Base-by-base conservation (phyloP, 35 echinoderm and acorn worm genomes). In the Ophiothrix spiculata region DNA sequence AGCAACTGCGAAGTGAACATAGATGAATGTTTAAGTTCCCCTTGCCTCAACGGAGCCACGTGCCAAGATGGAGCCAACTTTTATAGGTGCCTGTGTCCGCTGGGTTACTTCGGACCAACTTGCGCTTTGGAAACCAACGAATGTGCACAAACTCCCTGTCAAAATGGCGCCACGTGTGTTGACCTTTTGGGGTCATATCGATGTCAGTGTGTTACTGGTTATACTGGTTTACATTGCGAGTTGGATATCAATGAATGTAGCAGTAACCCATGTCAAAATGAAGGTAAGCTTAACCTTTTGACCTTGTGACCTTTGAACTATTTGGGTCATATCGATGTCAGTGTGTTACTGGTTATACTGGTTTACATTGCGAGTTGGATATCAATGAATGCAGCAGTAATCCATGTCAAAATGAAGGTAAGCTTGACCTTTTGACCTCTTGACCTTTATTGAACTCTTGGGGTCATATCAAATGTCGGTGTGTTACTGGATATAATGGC, bases 401-500 rank as follows among this genome's bases (percentile, higher is more conserved):
- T 15, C 86, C 81, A 15, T 93, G 91, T 86, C 15, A 35, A 40
- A 93, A 93, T 78, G 75, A 77, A 39, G 86, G 45, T 40, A 78
- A 21, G 10, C 89, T 89, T 1, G 91, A 93, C 31, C 19, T 16
- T 19, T 40, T 93, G 19, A 33, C 74, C 34, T n/a, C n/a, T n/a
- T n/a, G n/a, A n/a, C n/a, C n/a, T n/a, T n/a, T n/a, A n/a, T n/a
- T n/a, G n/a, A n/a, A n/a, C n/a, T n/a, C n/a, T n/a, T n/a, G n/a
- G n/a, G n/a, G n/a, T n/a, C 56, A 38, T 16, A 81, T 85, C 64
- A 25, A 19, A 11, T 93, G 91, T 75, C 60, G 35, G 49, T 93
- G 91, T 86, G 3, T 40, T 39, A 36, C 63, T 23, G 91, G 91
- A 0, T 93, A 33, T 32, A 84, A 75, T 33, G 91, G 91, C 19